Evolutionary conservation across 92 coral and sea anemone genomes (phyloP), one percentile per base, ranked within the genome.

Genomic region (Phenganax marumi): DNA sequence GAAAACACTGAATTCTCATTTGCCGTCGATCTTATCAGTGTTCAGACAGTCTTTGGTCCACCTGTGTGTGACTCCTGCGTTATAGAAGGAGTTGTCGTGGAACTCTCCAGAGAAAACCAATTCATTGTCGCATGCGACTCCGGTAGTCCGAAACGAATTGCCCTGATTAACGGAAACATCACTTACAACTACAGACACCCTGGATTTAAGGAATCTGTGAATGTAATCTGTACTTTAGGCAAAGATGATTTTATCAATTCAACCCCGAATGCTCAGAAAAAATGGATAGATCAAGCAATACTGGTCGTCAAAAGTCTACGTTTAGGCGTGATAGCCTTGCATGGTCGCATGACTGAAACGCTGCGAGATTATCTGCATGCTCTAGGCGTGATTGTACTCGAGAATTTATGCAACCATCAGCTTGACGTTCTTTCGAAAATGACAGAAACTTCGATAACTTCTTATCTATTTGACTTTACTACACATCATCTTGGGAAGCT

Each of bases 131-230:
- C 33, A 52, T 33, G 48, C 24, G 17, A 22, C 66, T 33, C 8
- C 18, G 68, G 54, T 54, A 26, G 54, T 17, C 79, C 89, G 49
- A 60, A 56, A 8, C 46, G 49, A 7, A 73, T 88, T 39, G 93
- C 88, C 2, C 55, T 96, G 46, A 87, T 96, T 12, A 86, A 96
- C 76, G 97, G 97, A 46, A 97, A 96, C 75, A 69, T 96, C 50
- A 91, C 92, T 21, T 76, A 84, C 26, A 86, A 87, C 51, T 96
- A 86, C 86, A 87, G 84, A 12, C 97, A 96, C 74, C 84, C 71
- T 52, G 99, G 99, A 18, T 76, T 89, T 62, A 84, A 86, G 68
- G 90, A 89, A 12, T 76, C 92, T 19, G 62, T 84, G 13, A 79
- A 73, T 21, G 81, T 89, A 13, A 85, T 65, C 51, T 91, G 84